Percentiles rank a stretch among this genome's conserved stretches.
Conservation (phyloP, 2,888 invertebrate genomes). For the Noctua janthina region DNA sequence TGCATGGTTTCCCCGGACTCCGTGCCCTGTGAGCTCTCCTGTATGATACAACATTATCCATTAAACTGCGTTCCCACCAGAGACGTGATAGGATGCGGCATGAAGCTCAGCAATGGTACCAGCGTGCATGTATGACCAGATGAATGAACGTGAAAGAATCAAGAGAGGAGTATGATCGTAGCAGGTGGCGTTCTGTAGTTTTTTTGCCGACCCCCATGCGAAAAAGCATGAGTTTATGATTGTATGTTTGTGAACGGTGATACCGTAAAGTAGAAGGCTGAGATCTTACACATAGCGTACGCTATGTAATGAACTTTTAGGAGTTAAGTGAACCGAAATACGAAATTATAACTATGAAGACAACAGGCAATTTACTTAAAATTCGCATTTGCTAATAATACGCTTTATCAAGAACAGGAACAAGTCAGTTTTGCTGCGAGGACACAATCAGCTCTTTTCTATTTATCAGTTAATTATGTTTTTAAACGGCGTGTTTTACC, state of each 20-base stretch:
- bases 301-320: neutral
- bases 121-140: neutral
- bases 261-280: neutral
- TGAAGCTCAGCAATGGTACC: neutral
- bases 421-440: neutral
- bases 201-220: neutral
- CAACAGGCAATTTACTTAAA: neutral
- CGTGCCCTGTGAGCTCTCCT: conserved; percentile 86
- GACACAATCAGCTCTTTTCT: neutral
- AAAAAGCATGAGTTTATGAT: neutral
- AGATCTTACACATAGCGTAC: neutral
- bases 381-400: neutral
- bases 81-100: neutral
- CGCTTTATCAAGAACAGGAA: neutral
- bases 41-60: conserved; percentile 23
- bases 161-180: neutral
- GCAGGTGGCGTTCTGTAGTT: neutral
- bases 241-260: neutral
- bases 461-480: neutral
- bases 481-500: neutral
- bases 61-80: neutral
- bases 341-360: neutral
- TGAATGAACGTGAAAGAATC: neutral
- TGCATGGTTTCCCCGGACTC: conserved; percentile 76
- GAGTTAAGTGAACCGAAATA: neutral